Evolutionary conservation across 2,888 invertebrate species (phyloP).

Genomic region (Cerastis leucographa): DNA sequence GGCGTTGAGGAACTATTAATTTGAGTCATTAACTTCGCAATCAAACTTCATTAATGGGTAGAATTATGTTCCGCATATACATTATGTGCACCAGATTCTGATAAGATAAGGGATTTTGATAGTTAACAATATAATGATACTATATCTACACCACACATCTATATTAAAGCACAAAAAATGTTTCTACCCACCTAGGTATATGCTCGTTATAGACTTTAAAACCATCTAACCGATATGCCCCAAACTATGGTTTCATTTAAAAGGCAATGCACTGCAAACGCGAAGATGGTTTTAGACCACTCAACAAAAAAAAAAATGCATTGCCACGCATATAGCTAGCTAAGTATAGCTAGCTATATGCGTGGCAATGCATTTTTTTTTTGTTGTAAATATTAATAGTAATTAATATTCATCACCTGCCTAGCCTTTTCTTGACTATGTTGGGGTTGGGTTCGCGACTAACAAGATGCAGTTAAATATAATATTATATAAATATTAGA

Average conservation of each 20-base stretch:
- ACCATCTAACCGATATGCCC: too few relatives aligned
- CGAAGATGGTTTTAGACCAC: too few relatives aligned
- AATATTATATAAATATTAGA: not conserved
- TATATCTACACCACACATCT: not conserved
- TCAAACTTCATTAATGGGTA: conserved; percentile 32
- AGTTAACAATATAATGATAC: not conserved
- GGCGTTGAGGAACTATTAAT: conserved; percentile 19
- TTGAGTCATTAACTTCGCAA: conserved; percentile 22
- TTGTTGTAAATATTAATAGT: too few relatives aligned
- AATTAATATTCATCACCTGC: not conserved
- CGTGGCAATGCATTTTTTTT: too few relatives aligned
- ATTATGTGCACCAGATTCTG: not conserved
- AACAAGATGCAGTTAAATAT: not conserved
- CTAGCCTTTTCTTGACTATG: not conserved
- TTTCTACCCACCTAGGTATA: too few relatives aligned
- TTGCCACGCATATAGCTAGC: too few relatives aligned
- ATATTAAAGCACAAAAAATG: too few relatives aligned
- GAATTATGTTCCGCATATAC: not conserved
- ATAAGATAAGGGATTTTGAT: not conserved
- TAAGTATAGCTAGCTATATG: too few relatives aligned
- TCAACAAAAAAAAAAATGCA: too few relatives aligned
- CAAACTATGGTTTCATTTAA: too few relatives aligned
- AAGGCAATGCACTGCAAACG: too few relatives aligned
- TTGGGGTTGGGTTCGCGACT: not conserved
- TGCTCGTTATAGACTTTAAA: too few relatives aligned